These are phyloP conservation scores for Manacus vitellinus DNA, from an alignment of 2,113 vertebrate species.

Conservation along the genomic window DNA sequence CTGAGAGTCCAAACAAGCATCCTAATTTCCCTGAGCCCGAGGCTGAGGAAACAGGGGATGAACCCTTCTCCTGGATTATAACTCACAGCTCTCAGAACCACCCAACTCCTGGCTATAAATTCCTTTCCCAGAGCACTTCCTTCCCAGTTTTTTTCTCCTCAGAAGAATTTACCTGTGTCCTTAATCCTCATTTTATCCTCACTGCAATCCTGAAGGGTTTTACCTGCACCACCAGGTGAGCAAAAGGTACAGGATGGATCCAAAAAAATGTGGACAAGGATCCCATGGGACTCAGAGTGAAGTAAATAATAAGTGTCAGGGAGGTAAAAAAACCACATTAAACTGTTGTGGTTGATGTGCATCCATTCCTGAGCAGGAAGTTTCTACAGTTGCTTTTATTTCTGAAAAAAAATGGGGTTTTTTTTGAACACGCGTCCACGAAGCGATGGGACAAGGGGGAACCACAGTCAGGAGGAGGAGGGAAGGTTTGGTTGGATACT, in stretches of 20 bases:
- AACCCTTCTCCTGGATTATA: background rate
- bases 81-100: background rate
- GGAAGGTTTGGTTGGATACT: background rate
- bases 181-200: background rate
- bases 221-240: background rate
- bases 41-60: background rate
- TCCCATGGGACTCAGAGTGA: background rate
- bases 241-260: rapidly evolving
- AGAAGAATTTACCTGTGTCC: background rate
- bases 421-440: background rate
- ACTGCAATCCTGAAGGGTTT: background rate
- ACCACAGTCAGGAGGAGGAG: background rate
- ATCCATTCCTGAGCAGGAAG: background rate
- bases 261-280: background rate
- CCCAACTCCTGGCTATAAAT: background rate
- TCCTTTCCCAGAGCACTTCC: background rate
- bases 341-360: background rate
- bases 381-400: background rate
- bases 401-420: background rate
- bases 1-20: background rate
- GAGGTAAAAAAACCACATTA: background rate
- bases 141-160: background rate
- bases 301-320: background rate
- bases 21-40: background rate
- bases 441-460: background rate